phyloP scores from a whole-genome alignment of 2,113 vertebrate species.

The Chaenocephalus aceratus region DNA sequence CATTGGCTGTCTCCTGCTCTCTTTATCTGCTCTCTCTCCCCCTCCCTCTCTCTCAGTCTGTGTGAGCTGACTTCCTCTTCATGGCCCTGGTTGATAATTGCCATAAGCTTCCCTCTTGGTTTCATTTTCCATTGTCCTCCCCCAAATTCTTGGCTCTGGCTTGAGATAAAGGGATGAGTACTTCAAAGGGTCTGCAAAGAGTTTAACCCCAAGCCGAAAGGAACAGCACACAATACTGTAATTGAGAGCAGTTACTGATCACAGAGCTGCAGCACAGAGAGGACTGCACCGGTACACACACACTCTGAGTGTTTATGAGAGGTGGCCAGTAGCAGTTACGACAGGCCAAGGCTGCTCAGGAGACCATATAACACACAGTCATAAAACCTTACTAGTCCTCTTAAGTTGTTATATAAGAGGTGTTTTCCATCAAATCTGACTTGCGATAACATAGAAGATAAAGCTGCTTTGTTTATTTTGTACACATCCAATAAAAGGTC shows the following conservation, averaged over 20 bases:
- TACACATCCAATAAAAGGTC: neutral
- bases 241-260: slow-evolving; percentile 98
- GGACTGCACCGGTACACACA: slow-evolving; percentile 58
- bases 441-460: neutral
- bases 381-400: slow-evolving; percentile 31
- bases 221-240: slow-evolving; percentile 94
- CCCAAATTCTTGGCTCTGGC: slow-evolving; percentile 94
- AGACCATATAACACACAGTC: slow-evolving; percentile 48
- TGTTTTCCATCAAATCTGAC: slow-evolving; percentile 31
- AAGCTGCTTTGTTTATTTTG: slow-evolving; percentile 6
- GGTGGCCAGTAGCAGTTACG: slow-evolving; percentile 64
- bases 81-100: slow-evolving; percentile 88
- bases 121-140: slow-evolving; percentile 94
- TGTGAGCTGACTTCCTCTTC: slow-evolving; percentile 83
- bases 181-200: slow-evolving; percentile 98
- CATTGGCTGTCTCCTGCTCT: slow-evolving; percentile 59
- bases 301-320: slow-evolving; percentile 65
- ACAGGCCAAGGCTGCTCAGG: slow-evolving; percentile 53
- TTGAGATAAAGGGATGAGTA: slow-evolving; percentile 99
- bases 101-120: slow-evolving; percentile 90
- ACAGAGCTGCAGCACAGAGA: slow-evolving; percentile 89
- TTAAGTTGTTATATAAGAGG: slow-evolving; percentile 17
- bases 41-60: slow-evolving; percentile 35
- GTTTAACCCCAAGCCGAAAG: slow-evolving; percentile 96
- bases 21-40: slow-evolving; percentile 57